Percentiles rank a stretch among this genome's conserved stretches.
Evolutionary conservation across 1,140 invertebrate genomes (phyloP).

Genomic region (Sarcophaga peregrina): DNA sequence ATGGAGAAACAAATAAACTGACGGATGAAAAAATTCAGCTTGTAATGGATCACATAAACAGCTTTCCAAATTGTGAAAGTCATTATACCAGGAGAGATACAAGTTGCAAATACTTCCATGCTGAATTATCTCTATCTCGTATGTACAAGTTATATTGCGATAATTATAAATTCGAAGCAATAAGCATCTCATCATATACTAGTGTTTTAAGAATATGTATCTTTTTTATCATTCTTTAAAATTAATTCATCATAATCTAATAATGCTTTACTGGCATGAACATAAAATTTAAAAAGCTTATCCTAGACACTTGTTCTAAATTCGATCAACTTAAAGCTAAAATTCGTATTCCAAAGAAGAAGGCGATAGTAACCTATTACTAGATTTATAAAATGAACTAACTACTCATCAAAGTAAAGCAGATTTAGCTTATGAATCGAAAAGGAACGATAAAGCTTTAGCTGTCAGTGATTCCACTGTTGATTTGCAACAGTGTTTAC

Average conservation of each 20-base stretch:
- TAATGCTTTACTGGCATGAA: neutral
- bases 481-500: constrained; percentile 45
- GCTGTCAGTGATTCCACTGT: neutral
- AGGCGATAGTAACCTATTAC: too few relatives aligned
- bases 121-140: constrained; percentile 1
- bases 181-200: constrained; percentile 23
- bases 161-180: constrained; percentile 23
- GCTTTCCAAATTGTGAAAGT: constrained; percentile 30
- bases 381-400: too few relatives aligned
- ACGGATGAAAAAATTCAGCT: neutral
- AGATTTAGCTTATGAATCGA: neutral
- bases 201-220: neutral
- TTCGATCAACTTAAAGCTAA: too few relatives aligned
- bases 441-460: neutral
- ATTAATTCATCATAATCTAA: too few relatives aligned
- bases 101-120: constrained; percentile 34
- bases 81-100: constrained; percentile 34
- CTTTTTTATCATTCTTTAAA: neutral
- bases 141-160: constrained; percentile 34
- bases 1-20: neutral
- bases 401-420: neutral
- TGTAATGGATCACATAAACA: constrained; percentile 24
- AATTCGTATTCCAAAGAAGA: too few relatives aligned
- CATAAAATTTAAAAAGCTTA: neutral
- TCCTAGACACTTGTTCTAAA: neutral